These are phyloP conservation scores for Gallinago paraguaiae DNA, from an alignment of 2,113 vertebrate genomes.

Conservation along the genomic window DNA sequence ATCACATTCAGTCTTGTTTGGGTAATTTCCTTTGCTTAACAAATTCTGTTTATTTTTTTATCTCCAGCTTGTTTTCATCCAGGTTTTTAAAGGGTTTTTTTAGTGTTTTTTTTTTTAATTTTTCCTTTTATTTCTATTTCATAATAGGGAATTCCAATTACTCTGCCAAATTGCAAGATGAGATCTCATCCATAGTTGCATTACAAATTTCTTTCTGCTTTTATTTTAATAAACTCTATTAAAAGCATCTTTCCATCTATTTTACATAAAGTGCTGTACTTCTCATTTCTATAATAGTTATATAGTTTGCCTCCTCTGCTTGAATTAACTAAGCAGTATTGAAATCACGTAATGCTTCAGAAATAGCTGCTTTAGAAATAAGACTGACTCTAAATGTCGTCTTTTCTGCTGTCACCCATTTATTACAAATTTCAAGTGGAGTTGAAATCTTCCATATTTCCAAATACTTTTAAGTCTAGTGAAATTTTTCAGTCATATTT, in stretches of 20 bases:
- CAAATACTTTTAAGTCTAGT: neutral
- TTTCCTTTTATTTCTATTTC: neutral
- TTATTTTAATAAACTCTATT: conserved; percentile 37
- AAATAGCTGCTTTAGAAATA: conserved; percentile 41
- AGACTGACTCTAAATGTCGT: neutral
- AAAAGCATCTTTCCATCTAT: conserved; percentile 27
- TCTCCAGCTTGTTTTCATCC: neutral
- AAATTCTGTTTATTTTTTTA: neutral
- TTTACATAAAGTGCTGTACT: neutral
- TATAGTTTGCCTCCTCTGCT: neutral
- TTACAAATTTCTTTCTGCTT: neutral
- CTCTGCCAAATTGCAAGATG: neutral
- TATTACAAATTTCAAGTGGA: neutral
- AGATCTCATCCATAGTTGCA: neutral
- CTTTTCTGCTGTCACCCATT: neutral
- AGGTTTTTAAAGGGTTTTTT: neutral
- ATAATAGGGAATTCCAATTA: neutral
- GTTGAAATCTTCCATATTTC: neutral
- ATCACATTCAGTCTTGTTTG: neutral
- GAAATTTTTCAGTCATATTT: neutral
- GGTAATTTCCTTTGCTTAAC: neutral
- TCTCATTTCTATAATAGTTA: conserved; percentile 24
- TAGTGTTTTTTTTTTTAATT: neutral
- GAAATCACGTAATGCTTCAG: conserved; percentile 35
- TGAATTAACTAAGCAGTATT: conserved; percentile 32